phyloP scores from a whole-genome alignment of 2,797 vertebrate species.

The Clarias fuscus region DNA sequence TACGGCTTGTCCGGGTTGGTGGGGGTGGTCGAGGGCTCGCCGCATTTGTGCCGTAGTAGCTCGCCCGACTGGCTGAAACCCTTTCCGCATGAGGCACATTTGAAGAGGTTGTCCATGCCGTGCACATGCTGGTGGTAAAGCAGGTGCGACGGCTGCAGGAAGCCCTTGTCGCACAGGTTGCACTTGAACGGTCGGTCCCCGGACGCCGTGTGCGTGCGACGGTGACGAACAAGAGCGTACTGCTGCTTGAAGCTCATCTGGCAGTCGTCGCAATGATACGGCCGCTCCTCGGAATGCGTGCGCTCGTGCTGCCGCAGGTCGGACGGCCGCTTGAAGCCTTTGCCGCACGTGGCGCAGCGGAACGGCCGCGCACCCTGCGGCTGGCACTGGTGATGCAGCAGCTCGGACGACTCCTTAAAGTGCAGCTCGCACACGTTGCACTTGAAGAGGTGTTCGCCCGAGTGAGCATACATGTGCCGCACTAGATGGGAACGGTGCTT shows the following conservation, averaged over 20 bases:
- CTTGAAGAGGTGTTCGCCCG: conserved; percentile 94
- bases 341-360: conserved; percentile 90
- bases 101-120: conserved; percentile 95
- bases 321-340: conserved; percentile 93
- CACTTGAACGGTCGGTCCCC: conserved; percentile 91
- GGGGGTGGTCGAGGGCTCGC: conserved; percentile 73
- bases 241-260: conserved; percentile 99
- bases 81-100: conserved; percentile 96
- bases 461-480: conserved; percentile 98
- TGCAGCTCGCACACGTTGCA: conserved; percentile 94
- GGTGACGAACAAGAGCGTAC: conserved; percentile 90
- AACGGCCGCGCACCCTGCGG: conserved; percentile 93
- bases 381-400: conserved; percentile 96
- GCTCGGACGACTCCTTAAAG: conserved; percentile 95
- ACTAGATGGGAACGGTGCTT: conserved; percentile 98
- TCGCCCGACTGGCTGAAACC: conserved; percentile 96
- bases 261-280: conserved; percentile 98
- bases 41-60: conserved; percentile 93
- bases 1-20: conserved; percentile 86
- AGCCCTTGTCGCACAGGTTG: conserved; percentile 95
- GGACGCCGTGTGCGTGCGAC: conserved; percentile 88
- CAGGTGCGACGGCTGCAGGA: conserved; percentile 93
- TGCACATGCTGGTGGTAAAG: conserved; percentile 97
- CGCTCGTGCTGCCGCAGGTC: conserved; percentile 97
- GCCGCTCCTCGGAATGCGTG: conserved; percentile 95